Evolutionary conservation across 1,140 invertebrate species (phyloP), one percentile per base, ranked within the genome.

Genomic region (Chionoecetes opilio): DNA sequence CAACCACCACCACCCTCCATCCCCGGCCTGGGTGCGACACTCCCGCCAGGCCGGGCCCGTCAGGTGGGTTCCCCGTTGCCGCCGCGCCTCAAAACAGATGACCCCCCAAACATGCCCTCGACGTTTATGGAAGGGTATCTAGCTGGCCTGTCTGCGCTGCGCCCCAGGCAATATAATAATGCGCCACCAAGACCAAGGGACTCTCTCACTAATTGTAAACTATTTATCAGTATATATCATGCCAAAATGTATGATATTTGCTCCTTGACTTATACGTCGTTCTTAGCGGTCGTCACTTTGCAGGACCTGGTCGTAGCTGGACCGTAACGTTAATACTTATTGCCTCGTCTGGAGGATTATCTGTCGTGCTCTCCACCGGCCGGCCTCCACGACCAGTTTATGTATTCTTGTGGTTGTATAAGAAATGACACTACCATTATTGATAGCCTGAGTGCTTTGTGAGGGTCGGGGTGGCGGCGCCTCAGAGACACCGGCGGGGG

Each of bases 131-230:
- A 75, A 75, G 63, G n/a, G 63, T n/a, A 75, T 75, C 63, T 26
- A 26, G 63, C n/a, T 75, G 63, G 63, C 21, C 21, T 75, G 63
- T 75, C 63, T 6, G 63, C 63, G 63, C 63, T 75, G 63, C 63
- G 63, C 63, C 26, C 21, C 21, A n/a, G 63, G 63, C 21, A 6
- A n/a, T 26, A 5, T n/a, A n/a, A n/a, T n/a, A n/a, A n/a, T n/a
- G 63, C 63, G 63, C 63, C 6, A 26, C 63, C 1, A 75, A n/a
- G 63, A 75, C 21, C 5, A 17, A 1, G 8, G 63, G n/a, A n/a
- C n/a, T 75, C 63, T 75, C 21, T 75, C 63, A 75, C 11, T 75
- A 75, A 75, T 75, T 75, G 63, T 75, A n/a, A 75, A 75, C 63
- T 75, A 75, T 75, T 75, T n/a, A 75, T 75, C 63, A n/a, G n/a